Conservation (phyloP, 2,113 vertebrate genomes). For the Pygoscelis adeliae region DNA sequence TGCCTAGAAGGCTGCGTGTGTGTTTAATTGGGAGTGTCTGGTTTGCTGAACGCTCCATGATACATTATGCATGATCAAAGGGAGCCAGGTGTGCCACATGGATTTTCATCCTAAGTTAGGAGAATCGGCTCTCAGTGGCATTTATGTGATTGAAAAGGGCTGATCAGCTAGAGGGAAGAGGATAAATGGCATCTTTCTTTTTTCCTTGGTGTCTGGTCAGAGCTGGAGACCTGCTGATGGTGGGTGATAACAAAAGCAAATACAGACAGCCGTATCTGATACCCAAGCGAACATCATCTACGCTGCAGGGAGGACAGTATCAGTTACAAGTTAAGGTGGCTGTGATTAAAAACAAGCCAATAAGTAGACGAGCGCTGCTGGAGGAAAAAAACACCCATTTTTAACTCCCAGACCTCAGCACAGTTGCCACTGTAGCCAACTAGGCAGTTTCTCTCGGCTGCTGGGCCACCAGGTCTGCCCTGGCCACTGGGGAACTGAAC, state of each 20-base stretch:
- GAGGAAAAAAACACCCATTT: background rate
- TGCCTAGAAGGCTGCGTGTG: background rate
- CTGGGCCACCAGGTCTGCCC: background rate
- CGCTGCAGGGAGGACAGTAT: background rate
- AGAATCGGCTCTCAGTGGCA: background rate
- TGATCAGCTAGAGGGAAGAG: background rate
- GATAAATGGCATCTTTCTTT: background rate
- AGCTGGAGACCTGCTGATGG: slow-evolving; percentile 11
- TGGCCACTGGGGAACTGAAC: background rate
- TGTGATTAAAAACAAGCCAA: slow-evolving; percentile 51
- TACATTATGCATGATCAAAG: background rate
- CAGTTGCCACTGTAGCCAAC: background rate
- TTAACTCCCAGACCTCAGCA: background rate
- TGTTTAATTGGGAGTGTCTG: background rate
- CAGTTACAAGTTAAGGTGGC: slow-evolving; percentile 21
- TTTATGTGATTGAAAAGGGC: background rate
- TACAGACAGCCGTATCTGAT: slow-evolving; percentile 21
- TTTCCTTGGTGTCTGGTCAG: background rate
- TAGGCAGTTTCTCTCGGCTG: background rate
- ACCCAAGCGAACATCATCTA: background rate
- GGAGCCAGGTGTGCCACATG: background rate
- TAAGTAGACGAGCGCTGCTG: background rate
- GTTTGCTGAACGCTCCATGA: background rate
- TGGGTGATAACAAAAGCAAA: slow-evolving; percentile 20
- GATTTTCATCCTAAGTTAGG: background rate